phyloP scores from a whole-genome alignment of 23 tunicate genomes.

The Diplosoma virens region DNA sequence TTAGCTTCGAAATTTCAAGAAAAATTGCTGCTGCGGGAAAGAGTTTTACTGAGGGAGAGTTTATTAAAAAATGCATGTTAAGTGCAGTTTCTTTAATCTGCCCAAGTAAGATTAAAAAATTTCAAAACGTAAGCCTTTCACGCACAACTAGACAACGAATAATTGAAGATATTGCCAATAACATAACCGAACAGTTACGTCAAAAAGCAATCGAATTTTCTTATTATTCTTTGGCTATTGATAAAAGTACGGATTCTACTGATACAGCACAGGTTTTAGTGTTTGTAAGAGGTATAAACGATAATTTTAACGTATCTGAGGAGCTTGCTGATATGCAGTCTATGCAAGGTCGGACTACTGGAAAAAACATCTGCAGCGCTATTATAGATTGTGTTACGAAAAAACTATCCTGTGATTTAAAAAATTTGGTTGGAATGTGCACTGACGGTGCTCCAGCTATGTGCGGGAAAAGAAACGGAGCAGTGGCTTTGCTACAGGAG shows the following conservation, averaged over 20 bases:
- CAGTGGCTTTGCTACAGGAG: slow-evolving; percentile 41
- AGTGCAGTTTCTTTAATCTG: slow-evolving; percentile 13
- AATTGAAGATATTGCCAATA: slow-evolving; percentile 37
- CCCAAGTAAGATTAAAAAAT: slow-evolving; percentile 22
- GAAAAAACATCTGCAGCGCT: slow-evolving; percentile 44
- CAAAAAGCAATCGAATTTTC: slow-evolving; percentile 9
- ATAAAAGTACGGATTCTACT: slow-evolving; percentile 37
- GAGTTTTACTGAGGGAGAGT: slow-evolving; percentile 34
- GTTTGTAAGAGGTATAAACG: slow-evolving; percentile 49
- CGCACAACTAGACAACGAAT: slow-evolving; percentile 39
- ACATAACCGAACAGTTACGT: slow-evolving; percentile 5
- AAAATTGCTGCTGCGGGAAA: slow-evolving; percentile 41
- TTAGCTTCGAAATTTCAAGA: no score
- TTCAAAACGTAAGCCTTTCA: slow-evolving; percentile 28
- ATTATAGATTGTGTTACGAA: slow-evolving; percentile 39
- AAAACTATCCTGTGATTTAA: slow-evolving; percentile 36
- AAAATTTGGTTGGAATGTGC: slow-evolving; percentile 45
- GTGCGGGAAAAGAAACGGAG: slow-evolving; percentile 40
- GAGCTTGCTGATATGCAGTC: slow-evolving; percentile 50
- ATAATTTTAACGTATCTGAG: slow-evolving; percentile 36
- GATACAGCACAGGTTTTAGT: slow-evolving; percentile 42
- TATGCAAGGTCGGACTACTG: slow-evolving; percentile 50
- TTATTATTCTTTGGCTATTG: slow-evolving; percentile 34
- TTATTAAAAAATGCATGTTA: slow-evolving; percentile 32
- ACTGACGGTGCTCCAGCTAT: slow-evolving; percentile 57